Evolutionary conservation across 2,797 vertebrate species (phyloP).

Genomic region (Myoxocephalus aenaeus): DNA sequence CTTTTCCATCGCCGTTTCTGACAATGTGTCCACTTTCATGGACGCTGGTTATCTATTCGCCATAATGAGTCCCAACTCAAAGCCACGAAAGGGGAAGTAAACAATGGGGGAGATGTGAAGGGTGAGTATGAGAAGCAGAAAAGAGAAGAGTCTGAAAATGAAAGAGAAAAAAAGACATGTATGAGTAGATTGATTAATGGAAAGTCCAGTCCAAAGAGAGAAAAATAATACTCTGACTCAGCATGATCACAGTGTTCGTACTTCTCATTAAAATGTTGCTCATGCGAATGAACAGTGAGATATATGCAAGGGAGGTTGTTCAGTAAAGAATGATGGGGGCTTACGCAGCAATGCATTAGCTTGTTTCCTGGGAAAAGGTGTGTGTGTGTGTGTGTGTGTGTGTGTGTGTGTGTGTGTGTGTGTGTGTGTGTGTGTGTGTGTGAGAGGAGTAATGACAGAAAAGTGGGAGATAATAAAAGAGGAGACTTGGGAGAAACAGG

Average conservation of each 20-base stretch:
- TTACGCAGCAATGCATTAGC: constrained; percentile 4
- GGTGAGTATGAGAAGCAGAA: constrained; percentile 22
- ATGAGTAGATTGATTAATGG: constrained; percentile 45
- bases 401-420: too few species aligned
- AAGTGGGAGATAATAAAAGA: neutral
- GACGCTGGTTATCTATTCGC: constrained; percentile 15
- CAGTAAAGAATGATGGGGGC: constrained; percentile 4
- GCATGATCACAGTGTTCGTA: constrained; percentile 32
- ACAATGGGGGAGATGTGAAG: constrained; percentile 26
- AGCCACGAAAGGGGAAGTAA: constrained; percentile 27
- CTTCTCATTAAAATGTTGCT: constrained; percentile 51
- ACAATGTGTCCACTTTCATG: constrained; percentile 39
- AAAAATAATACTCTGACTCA: constrained; percentile 37
- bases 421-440: neutral
- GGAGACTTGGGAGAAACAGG: neutral
- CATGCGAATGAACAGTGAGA: constrained; percentile 9
- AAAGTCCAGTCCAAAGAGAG: constrained; percentile 34
- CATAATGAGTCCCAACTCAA: constrained; percentile 49
- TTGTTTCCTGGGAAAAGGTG: constrained; percentile 10
- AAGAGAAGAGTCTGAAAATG: constrained; percentile 14
- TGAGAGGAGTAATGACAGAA: neutral
- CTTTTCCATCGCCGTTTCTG: constrained; percentile 25
- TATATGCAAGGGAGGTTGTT: neutral
- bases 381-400: neutral
- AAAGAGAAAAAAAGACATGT: constrained; percentile 1